Evolutionary conservation across 1,140 invertebrate species (phyloP).

Genomic region (Brachionus koreanus): DNA sequence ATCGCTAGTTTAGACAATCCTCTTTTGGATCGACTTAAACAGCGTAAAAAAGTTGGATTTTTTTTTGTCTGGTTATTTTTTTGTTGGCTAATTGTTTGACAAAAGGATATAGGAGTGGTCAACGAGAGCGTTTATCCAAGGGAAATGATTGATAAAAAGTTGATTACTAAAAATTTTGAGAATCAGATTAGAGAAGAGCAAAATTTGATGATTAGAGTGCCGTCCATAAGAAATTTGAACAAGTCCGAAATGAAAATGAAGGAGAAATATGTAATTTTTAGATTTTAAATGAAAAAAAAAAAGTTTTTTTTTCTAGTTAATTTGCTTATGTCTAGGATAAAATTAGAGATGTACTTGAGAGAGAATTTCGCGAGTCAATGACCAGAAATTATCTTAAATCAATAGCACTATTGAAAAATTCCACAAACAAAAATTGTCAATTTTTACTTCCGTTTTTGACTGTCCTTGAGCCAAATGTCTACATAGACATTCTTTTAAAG

Average conservation of each 20-base stretch:
- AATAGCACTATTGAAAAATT: conserved; percentile 4
- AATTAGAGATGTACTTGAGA: background rate
- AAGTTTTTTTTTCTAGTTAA: too few relatives aligned
- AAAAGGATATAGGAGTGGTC: background rate
- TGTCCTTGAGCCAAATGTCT: background rate
- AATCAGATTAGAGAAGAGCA: background rate
- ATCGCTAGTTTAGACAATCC: background rate
- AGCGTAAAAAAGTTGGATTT: background rate
- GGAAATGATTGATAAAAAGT: background rate
- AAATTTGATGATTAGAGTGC: background rate
- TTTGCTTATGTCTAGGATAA: background rate
- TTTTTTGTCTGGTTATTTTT: background rate
- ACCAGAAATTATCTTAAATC: conserved; percentile 10
- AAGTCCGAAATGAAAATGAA: too few relatives aligned
- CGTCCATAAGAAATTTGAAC: too few relatives aligned
- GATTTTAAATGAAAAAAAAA: too few relatives aligned
- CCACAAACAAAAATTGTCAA: background rate
- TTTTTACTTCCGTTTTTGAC: conserved; percentile 25
- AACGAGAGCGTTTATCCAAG: background rate
- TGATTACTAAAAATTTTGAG: conserved; percentile 17
- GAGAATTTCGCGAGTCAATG: conserved; percentile 18
- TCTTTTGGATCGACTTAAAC: background rate
- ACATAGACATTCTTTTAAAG: background rate
- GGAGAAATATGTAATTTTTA: too few relatives aligned
- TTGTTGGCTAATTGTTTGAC: background rate